A percentile compares a stretch with the other conserved stretches of the same genome.
Conservation (phyloP, 2,113 vertebrate genomes). For the Ploceus nigricollis region DNA sequence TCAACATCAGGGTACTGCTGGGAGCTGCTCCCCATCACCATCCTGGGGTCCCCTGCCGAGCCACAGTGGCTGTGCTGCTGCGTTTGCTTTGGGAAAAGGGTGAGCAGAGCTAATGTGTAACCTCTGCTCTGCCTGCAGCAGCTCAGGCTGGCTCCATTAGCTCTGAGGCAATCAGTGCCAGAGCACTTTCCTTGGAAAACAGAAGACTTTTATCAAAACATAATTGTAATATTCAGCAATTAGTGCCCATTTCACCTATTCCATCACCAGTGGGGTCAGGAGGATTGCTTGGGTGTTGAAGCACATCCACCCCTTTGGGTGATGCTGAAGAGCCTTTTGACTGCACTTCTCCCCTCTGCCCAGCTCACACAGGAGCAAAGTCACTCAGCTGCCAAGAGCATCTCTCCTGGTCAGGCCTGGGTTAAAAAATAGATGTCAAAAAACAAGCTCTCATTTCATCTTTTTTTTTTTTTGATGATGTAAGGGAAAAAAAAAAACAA, state of each 20-base stretch:
- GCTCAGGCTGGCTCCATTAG: slow-evolving; percentile 36
- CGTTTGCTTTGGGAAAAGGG: background rate
- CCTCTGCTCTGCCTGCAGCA: background rate
- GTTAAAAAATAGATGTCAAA: background rate
- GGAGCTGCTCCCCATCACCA: background rate
- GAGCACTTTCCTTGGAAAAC: slow-evolving; percentile 6
- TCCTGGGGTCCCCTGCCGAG: background rate
- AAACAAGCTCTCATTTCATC: background rate
- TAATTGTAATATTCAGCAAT: background rate
- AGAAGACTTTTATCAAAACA: background rate
- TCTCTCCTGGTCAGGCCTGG: background rate
- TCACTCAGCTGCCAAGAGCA: background rate
- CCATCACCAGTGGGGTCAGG: background rate
- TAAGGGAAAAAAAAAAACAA: background rate
- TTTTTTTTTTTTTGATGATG: background rate
- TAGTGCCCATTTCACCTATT: slow-evolving; percentile 25
- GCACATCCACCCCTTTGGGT: background rate
- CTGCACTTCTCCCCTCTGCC: background rate
- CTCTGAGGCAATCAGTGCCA: background rate
- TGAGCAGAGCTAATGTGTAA: slow-evolving; percentile 22
- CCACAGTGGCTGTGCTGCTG: background rate
- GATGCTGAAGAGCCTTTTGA: background rate
- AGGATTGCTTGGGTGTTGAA: background rate
- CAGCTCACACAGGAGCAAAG: background rate
- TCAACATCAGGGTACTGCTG: background rate